Evolutionary conservation across 2,888 invertebrate genomes (phyloP), one percentile per base, ranked within the genome.

Genomic region (Horisme vitalbata): DNA sequence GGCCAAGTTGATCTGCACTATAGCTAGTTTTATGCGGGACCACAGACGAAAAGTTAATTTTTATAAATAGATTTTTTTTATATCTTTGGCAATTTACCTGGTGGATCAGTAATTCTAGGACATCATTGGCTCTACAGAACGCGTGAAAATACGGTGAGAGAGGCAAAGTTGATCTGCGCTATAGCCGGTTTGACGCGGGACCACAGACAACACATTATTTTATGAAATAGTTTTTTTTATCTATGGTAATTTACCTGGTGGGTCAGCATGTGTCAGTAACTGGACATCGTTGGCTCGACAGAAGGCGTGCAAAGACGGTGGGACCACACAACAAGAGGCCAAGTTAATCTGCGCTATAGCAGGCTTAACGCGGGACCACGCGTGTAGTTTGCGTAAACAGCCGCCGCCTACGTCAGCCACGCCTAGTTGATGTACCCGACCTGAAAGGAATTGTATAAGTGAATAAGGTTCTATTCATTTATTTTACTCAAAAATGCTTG

Each of bases 101-200:
- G 93, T 0, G 98, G 97, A 82, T 99, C 99, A 67, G 96, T 97
- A 77, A 99, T 99, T 0, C 99, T 99, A 98, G 97, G 51, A 99
- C 95, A 68, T 97, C 96, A 65, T 98, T 94, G 57, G 95, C 94
- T 63, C 95, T 95, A 52, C 99, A 97, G 86, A 96, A 99, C 55
- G 94, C 93, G 77, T 96, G 95, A 57, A 99, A 90, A 1, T 95
- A 93, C 1, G 96, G 95, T 12, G 99, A 98, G 41, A 8, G 95
- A 94, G 0, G 96, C 94, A 41, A 98, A 90, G 87, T 97, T 98
- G 48, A 99, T 97, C n/a, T n/a, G n/a, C n/a, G n/a, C n/a, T n/a
- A n/a, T n/a, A n/a, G n/a, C n/a, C n/a, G n/a, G n/a, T n/a, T n/a
- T n/a, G n/a, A n/a, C n/a, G n/a, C n/a, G n/a, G n/a, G n/a, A n/a